A percentile compares a stretch with the other conserved stretches of the same genome.
Conservation (phyloP, 2,888 invertebrate species). For the Julus scandinavius region DNA sequence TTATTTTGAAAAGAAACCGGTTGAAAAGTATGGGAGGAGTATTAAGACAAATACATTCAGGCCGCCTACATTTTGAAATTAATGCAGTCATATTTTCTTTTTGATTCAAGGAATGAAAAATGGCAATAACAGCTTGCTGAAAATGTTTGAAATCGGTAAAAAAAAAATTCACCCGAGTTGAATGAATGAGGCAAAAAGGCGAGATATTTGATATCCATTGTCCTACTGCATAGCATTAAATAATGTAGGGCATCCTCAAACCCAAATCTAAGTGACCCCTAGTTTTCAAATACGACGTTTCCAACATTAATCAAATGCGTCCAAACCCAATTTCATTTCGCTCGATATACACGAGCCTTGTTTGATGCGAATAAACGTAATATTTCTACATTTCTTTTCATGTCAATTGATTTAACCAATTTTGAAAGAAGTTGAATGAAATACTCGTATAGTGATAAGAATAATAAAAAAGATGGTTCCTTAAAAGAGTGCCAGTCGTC, state of each 20-base stretch:
- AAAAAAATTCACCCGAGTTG: neutral
- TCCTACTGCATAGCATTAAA: conserved; percentile 1
- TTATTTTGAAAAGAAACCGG: neutral
- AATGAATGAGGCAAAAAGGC: neutral
- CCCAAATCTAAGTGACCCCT: conserved; percentile 9
- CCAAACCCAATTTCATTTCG: conserved; percentile 21
- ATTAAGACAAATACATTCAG: conserved; percentile 1
- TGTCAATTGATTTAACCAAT: neutral
- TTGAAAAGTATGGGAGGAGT: neutral
- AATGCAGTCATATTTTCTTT: conserved; percentile 8
- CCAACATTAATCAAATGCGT: conserved; percentile 36
- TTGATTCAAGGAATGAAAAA: neutral
- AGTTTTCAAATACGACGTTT: neutral
- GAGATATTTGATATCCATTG: neutral
- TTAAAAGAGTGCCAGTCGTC: conserved; percentile 8
- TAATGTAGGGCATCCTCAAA: conserved; percentile 22
- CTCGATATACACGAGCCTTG: neutral
- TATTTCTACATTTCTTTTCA: neutral
- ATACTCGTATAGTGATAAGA: neutral
- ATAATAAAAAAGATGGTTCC: neutral
- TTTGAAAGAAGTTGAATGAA: conserved; percentile 20
- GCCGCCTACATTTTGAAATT: neutral
- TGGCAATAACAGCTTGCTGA: neutral
- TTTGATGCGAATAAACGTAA: conserved; percentile 21
- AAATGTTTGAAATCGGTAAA: neutral